These are phyloP conservation scores for Turnix velox DNA, from an alignment of 2,113 vertebrate species.

Conservation along the genomic window DNA sequence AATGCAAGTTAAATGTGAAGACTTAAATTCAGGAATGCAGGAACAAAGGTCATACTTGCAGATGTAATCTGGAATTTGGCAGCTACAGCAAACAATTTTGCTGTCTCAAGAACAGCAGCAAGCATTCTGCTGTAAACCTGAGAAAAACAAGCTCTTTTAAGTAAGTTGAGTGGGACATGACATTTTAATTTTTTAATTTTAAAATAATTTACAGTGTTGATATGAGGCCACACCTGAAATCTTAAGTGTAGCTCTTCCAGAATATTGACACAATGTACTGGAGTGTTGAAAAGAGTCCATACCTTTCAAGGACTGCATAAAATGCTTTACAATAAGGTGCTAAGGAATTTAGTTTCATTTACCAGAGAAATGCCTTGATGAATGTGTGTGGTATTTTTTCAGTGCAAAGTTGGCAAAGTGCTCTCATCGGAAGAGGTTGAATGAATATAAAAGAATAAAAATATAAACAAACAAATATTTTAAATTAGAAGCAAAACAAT, in stretches of 20 bases:
- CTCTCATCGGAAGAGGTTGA: not conserved
- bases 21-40: not conserved
- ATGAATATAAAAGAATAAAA: not conserved
- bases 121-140: not conserved
- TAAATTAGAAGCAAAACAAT: not conserved
- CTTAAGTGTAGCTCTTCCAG: not conserved
- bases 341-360: not conserved
- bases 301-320: not conserved
- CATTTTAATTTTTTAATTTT: not conserved
- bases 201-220: not conserved
- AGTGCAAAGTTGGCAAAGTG: not conserved
- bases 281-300: not conserved
- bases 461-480: not conserved
- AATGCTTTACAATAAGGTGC: not conserved
- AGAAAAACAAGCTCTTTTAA: not conserved
- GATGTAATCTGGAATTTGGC: not conserved
- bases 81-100: not conserved
- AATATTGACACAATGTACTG: not conserved
- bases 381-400: not conserved
- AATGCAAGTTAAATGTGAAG: not conserved
- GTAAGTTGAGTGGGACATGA: not conserved
- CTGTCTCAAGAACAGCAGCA: not conserved
- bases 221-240: not conserved
- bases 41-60: not conserved
- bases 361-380: not conserved